These are phyloP conservation scores for Gracilinanus agilis DNA, from an alignment of 2,113 vertebrate species.

Conservation along the genomic window DNA sequence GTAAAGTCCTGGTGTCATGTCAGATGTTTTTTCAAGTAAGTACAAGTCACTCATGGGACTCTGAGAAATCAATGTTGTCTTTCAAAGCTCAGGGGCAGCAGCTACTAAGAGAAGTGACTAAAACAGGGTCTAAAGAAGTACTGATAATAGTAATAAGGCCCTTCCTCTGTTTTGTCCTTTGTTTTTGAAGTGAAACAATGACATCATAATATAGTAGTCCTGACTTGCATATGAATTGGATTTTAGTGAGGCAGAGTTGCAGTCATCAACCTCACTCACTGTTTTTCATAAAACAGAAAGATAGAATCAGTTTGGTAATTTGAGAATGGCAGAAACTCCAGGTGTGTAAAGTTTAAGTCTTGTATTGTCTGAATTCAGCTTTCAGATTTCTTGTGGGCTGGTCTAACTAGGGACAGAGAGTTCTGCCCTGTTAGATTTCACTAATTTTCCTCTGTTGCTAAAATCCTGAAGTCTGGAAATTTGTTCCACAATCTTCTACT, in stretches of 20 bases:
- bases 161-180: background rate
- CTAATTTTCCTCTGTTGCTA: background rate
- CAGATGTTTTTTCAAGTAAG: no score
- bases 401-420: background rate
- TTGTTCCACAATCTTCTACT: background rate
- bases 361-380: background rate
- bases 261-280: no score
- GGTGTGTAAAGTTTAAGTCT: background rate
- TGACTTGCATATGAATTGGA: no score
- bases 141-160: background rate
- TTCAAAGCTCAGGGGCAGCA: background rate
- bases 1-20: no score
- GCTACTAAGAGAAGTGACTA: background rate
- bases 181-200: no score
- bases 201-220: no score
- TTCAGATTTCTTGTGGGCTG: no score
- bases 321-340: background rate
- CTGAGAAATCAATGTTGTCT: background rate
- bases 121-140: background rate
- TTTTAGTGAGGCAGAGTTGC: no score
- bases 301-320: background rate
- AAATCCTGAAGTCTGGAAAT: background rate
- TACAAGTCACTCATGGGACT: background rate
- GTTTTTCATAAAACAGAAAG: background rate
- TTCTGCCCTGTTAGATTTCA: background rate